These are phyloP conservation scores for Aporophyla nigra DNA, from an alignment of 2,888 invertebrate species.

Conservation along the genomic window DNA sequence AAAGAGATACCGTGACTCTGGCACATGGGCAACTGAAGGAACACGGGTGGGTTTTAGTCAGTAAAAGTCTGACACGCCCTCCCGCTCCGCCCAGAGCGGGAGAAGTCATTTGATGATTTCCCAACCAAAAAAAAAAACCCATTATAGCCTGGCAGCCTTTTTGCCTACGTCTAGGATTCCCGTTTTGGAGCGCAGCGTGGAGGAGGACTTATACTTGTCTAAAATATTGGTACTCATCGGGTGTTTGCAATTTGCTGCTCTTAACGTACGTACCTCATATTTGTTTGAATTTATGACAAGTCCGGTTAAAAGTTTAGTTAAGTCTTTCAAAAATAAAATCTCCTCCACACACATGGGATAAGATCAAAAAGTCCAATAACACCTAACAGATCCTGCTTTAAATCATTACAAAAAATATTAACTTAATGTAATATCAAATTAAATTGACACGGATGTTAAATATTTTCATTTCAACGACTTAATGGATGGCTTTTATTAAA, in stretches of 20 bases:
- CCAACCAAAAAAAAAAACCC: no score
- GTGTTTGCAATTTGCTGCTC: neutral
- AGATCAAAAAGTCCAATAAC: neutral
- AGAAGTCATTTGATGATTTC: no score
- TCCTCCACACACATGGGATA: neutral
- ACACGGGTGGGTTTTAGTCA: no score
- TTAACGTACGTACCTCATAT: neutral
- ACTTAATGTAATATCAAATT: conserved; percentile 48
- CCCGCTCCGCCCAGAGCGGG: no score
- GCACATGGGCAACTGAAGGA: no score
- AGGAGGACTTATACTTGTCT: neutral
- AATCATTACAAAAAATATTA: conserved; percentile 2
- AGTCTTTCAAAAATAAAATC: neutral
- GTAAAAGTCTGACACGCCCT: no score
- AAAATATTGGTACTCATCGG: neutral
- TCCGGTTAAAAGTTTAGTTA: neutral
- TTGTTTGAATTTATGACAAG: no score
- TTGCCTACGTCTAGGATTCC: no score
- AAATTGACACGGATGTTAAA: conserved; percentile 42
- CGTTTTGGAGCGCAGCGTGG: no score
- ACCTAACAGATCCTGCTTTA: neutral
- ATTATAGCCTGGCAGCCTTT: no score
- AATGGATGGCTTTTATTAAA: conserved; percentile 45
- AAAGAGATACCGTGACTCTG: no score
- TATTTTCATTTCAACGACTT: conserved; percentile 40